Base-by-base conservation (phyloP, 2,888 invertebrate genomes). In the Caenorhabditis doughertyi region DNA sequence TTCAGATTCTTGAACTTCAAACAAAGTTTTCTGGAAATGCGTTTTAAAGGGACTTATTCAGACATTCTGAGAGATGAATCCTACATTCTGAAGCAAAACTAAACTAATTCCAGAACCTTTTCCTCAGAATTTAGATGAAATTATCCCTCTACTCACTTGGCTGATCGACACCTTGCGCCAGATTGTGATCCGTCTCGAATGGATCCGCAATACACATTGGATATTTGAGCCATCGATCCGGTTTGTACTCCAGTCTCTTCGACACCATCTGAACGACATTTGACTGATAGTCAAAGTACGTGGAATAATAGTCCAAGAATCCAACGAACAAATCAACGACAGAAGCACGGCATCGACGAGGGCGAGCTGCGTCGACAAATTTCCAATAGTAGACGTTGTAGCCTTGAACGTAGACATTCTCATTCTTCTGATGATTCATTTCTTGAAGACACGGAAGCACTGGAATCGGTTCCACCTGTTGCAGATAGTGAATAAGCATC, bases 161-260 rank as follows among this genome's bases (percentile, higher is more conserved):
- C 29, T 39, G 53, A 65, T 84, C 83, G 29, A 94, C 91, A 1
- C 93, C 94, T 79, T 93, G 92, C n/a, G 94, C 94, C 51, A 94
- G 92, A 88, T 94, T 94, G 88, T 94, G 94, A 79, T 89, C 92
- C 44, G 93, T 91, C 87, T 94, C 93, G 92, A 94, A 94, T 3
- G 94, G 94, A 92, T 94, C 94, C 92, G 94, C 94, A 84, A 94
- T 94, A 44, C 94, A 94, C 76, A 94, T 92, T 64, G 92, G 92
- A 73, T 92, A 92, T 4, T 93, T 92, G 85, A 25, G 27, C 80
- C 93, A 92, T 88, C 94, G 94, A 74, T 94, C 93, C 86, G 93
- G 92, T 76, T 93, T 92, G 2, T 44, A 53, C 21, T 60, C 64
- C 39, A 81, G 47, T 21, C 42, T 16, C 44, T 56, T 67, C 55